Percentiles rank a stretch among this genome's conserved stretches.
phyloP scores from a whole-genome alignment of 2,113 vertebrate species.

The Cephalopterus ornatus region DNA sequence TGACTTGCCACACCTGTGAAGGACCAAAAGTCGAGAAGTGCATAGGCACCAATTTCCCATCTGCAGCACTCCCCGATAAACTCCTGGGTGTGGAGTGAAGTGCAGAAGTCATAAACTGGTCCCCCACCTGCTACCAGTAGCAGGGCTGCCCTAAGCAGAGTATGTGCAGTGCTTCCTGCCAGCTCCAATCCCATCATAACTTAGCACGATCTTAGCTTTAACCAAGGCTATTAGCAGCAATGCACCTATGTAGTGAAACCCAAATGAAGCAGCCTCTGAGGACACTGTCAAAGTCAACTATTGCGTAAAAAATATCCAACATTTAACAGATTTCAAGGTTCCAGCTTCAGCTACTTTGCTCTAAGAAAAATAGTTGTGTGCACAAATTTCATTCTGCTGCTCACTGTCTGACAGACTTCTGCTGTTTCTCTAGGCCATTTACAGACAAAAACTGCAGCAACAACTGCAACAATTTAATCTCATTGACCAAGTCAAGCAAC shows the following conservation, averaged over 20 bases:
- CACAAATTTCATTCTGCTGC: background rate
- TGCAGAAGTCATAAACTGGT: background rate
- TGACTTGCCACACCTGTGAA: background rate
- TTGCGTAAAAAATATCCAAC: background rate
- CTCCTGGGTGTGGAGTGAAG: background rate
- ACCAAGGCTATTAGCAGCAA: background rate
- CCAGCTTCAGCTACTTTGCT: background rate
- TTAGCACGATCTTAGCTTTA: background rate
- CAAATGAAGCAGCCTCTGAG: background rate
- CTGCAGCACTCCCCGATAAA: background rate
- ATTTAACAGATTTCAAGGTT: background rate
- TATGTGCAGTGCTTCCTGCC: background rate
- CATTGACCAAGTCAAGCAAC: background rate
- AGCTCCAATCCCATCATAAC: accelerated
- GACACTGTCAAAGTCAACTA: background rate
- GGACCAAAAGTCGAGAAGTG: background rate
- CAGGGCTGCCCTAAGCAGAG: background rate
- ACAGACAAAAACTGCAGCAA: background rate
- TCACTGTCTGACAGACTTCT: background rate
- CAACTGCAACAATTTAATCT: background rate
- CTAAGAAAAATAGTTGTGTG: background rate
- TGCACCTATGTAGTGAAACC: background rate
- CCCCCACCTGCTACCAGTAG: background rate
- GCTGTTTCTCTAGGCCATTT: background rate
- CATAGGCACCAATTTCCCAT: background rate